Percentiles rank a stretch among this genome's conserved stretches.
These are phyloP conservation scores for Apistogramma diplotaenia DNA, from an alignment of 2,113 vertebrate species.

Conservation along the genomic window DNA sequence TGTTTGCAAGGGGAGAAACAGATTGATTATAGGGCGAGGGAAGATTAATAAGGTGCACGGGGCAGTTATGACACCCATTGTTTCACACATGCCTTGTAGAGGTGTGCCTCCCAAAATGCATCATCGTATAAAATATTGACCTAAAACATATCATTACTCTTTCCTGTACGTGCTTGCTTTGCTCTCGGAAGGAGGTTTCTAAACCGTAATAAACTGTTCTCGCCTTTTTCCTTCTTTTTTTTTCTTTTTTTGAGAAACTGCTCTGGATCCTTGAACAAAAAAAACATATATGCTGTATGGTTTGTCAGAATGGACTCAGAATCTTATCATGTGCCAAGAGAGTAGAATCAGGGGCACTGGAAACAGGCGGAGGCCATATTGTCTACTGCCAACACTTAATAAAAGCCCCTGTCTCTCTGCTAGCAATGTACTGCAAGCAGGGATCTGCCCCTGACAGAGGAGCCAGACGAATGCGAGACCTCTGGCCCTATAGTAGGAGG, in stretches of 20 bases:
- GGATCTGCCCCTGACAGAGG: slow-evolving; percentile 81
- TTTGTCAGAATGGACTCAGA: slow-evolving; percentile 41
- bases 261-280: not conserved
- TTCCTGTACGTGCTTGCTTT: slow-evolving; percentile 22
- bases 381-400: slow-evolving; percentile 84
- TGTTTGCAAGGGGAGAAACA: slow-evolving; percentile 79
- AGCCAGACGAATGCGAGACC: slow-evolving; percentile 85
- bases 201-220: slow-evolving; percentile 50
- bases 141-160: slow-evolving; percentile 89
- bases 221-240: not conserved
- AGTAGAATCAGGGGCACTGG: slow-evolving; percentile 65
- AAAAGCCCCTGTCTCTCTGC: slow-evolving; percentile 82
- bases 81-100: slow-evolving; percentile 85
- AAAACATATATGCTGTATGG: slow-evolving; percentile 55
- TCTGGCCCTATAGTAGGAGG: slow-evolving; percentile 72
- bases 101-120: slow-evolving; percentile 88
- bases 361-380: slow-evolving; percentile 79
- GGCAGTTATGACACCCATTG: slow-evolving; percentile 90
- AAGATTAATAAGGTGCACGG: slow-evolving; percentile 89
- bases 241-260: not conserved
- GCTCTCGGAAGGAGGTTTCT: slow-evolving; percentile 38
- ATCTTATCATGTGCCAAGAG: slow-evolving; percentile 1
- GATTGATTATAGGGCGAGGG: slow-evolving; percentile 85
- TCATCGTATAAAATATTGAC: slow-evolving; percentile 95
- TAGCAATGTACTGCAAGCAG: slow-evolving; percentile 72